Conservation (phyloP, 1,140 invertebrate genomes). For the Nasonia vitripennis region DNA sequence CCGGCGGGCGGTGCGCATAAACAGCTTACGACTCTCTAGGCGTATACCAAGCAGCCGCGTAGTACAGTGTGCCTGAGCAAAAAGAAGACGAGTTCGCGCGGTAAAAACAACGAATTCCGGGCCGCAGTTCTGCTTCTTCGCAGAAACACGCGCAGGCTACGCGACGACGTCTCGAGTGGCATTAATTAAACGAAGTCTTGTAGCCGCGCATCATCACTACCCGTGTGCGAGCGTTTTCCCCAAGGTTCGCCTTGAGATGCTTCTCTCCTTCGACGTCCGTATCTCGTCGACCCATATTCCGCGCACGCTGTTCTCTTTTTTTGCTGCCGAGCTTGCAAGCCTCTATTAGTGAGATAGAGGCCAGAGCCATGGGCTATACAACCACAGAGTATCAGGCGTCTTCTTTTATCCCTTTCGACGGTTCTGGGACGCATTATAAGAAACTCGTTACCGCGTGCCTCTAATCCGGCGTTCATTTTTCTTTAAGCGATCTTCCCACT, state of each 20-base stretch:
- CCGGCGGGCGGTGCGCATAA: background rate
- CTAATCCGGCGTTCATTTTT: background rate
- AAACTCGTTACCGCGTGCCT: background rate
- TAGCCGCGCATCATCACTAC: background rate
- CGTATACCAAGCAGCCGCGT: background rate
- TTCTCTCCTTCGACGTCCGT: background rate
- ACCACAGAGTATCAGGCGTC: background rate
- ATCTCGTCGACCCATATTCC: background rate
- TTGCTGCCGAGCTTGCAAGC: background rate
- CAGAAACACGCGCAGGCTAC: background rate
- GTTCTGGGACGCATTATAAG: constrained; percentile 14
- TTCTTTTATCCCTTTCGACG: background rate
- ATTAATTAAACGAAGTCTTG: constrained; percentile 17
- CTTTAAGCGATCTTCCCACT: background rate
- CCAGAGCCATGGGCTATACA: background rate
- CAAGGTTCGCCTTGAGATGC: background rate
- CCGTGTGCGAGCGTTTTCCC: background rate
- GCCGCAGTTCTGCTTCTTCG: background rate
- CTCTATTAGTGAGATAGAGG: background rate
- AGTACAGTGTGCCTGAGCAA: background rate
- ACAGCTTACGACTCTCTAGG: background rate
- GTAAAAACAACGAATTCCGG: background rate
- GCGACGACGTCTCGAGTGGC: constrained; percentile 9
- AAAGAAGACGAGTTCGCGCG: background rate
- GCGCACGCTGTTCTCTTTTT: background rate